These are phyloP conservation scores for Drosophila bifasciata DNA, from an alignment of 1,140 invertebrate genomes.

Conservation along the genomic window DNA sequence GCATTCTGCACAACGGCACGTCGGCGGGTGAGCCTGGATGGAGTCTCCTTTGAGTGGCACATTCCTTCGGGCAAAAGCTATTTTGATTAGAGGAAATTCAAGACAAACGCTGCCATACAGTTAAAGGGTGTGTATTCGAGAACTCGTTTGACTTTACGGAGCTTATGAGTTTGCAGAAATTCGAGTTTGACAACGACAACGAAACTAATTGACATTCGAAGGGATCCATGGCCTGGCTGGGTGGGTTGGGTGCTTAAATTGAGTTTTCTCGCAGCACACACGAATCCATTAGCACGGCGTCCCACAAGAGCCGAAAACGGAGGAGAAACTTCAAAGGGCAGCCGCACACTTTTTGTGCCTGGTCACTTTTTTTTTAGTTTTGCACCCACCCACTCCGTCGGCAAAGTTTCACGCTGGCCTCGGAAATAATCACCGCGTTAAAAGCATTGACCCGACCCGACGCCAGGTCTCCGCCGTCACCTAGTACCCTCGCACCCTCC, in stretches of 20 bases:
- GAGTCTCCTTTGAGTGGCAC: too few relatives aligned
- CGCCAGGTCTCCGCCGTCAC: too few relatives aligned
- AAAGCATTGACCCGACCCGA: slow-evolving; percentile 60
- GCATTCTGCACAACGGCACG: too few relatives aligned
- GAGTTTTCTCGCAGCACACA: slow-evolving; percentile 26
- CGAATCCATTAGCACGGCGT: slow-evolving; percentile 55
- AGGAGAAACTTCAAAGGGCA: slow-evolving; percentile 46
- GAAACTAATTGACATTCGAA: slow-evolving; percentile 20
- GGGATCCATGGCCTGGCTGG: slow-evolving; percentile 5
- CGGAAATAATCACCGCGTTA: slow-evolving; percentile 61
- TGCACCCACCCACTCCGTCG: not conserved
- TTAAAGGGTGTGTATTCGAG: too few relatives aligned
- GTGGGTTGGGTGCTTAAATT: slow-evolving; percentile 29
- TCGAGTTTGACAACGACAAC: slow-evolving; percentile 7
- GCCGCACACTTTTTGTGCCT: slow-evolving; percentile 32
- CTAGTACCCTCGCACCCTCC: too few relatives aligned
- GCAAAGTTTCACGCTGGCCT: slow-evolving; percentile 13
- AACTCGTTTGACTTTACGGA: too few relatives aligned
- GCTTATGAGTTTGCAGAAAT: too few relatives aligned
- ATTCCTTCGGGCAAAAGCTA: too few relatives aligned
- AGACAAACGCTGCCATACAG: too few relatives aligned
- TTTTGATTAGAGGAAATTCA: too few relatives aligned
- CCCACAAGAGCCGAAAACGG: not conserved
- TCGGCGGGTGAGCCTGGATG: too few relatives aligned
- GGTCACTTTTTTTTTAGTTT: slow-evolving; percentile 43